phyloP scores from a whole-genome alignment of 2,113 vertebrate species.

The Planiliza haematocheilus region DNA sequence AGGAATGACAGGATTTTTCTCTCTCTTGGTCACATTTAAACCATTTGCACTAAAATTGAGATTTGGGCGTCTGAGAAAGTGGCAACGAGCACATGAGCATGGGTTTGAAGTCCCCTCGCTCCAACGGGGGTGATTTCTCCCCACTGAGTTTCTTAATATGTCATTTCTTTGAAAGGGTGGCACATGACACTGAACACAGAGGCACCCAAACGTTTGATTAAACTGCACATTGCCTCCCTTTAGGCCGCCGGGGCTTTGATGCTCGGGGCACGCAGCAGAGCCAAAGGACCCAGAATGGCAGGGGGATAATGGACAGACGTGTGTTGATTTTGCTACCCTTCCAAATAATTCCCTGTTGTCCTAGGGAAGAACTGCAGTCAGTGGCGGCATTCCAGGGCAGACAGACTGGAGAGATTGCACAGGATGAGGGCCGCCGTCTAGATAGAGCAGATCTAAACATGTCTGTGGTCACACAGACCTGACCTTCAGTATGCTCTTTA shows the following conservation, averaged over 20 bases:
- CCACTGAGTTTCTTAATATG: conserved; percentile 56
- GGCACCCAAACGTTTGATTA: conserved; percentile 71
- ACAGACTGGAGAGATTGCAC: conserved; percentile 55
- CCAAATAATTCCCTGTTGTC: conserved; percentile 75
- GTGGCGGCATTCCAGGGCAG: conserved; percentile 67
- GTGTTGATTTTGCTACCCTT: conserved; percentile 69
- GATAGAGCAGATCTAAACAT: conserved; percentile 58
- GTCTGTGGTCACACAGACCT: conserved; percentile 60
- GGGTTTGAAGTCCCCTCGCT: conserved; percentile 30
- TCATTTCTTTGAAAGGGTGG: conserved; percentile 65
- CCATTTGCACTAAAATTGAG: conserved; percentile 10
- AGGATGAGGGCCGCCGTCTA: conserved; percentile 43
- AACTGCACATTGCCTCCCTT: conserved; percentile 65
- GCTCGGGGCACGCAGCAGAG: conserved; percentile 55
- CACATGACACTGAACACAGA: conserved; percentile 67
- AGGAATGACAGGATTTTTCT: conserved; percentile 6
- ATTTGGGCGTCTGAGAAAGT: too few relatives aligned
- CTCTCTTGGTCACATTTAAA: conserved; percentile 40
- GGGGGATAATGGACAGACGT: conserved; percentile 72
- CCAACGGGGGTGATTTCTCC: conserved; percentile 48
- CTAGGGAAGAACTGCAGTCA: conserved; percentile 61
- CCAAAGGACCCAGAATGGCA: conserved; percentile 73
- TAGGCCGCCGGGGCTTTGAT: conserved; percentile 63
- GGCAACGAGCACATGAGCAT: conserved; percentile 13
- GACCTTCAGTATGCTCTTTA: conserved; percentile 54